A percentile compares a stretch with the other conserved stretches of the same genome.
These are phyloP conservation scores for Drosophila vallismaia DNA, from an alignment of 2,888 invertebrate species.

Conservation along the genomic window DNA sequence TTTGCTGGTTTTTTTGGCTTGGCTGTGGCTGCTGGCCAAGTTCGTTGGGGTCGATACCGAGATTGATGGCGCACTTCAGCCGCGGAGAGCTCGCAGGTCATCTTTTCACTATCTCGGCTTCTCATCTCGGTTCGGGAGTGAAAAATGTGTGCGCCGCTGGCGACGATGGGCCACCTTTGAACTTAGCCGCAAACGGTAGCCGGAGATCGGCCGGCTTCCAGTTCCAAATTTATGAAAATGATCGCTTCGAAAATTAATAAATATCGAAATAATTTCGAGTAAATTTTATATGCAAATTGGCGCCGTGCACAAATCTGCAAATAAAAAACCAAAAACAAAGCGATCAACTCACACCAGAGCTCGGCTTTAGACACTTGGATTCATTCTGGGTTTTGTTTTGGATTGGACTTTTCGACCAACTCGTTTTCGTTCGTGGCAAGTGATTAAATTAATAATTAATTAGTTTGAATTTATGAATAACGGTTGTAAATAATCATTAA, in stretches of 20 bases:
- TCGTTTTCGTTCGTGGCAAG: conserved; percentile 58
- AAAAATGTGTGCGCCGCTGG: conserved; percentile 74
- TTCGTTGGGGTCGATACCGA: conserved; percentile 38
- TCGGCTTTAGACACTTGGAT: conserved; percentile 74
- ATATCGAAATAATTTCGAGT: conserved; percentile 73
- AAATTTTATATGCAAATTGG: conserved; percentile 73
- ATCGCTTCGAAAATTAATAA: conserved; percentile 71
- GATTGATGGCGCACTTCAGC: conserved; percentile 74
- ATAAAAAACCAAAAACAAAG: conserved; percentile 24
- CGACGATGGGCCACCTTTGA: conserved; percentile 69
- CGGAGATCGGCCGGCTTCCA: conserved; percentile 38
- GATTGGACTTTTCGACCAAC: conserved; percentile 30
- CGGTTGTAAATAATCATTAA: conserved; percentile 82
- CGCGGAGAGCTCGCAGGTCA: conserved; percentile 59
- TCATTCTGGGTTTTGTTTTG: conserved; percentile 32
- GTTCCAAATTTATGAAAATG: conserved; percentile 57
- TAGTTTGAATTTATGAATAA: conserved; percentile 82
- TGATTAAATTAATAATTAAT: conserved; percentile 82
- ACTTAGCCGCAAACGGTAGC: conserved; percentile 78
- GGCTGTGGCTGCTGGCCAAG: conserved; percentile 25
- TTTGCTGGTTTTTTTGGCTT: not conserved
- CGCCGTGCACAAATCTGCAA: conserved; percentile 61
- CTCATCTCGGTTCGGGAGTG: conserved; percentile 48
- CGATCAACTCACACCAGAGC: conserved; percentile 37
- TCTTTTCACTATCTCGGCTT: conserved; percentile 4